These are phyloP conservation scores for Diarsia dahlii DNA, from an alignment of 2,888 invertebrate species.

Conservation along the genomic window DNA sequence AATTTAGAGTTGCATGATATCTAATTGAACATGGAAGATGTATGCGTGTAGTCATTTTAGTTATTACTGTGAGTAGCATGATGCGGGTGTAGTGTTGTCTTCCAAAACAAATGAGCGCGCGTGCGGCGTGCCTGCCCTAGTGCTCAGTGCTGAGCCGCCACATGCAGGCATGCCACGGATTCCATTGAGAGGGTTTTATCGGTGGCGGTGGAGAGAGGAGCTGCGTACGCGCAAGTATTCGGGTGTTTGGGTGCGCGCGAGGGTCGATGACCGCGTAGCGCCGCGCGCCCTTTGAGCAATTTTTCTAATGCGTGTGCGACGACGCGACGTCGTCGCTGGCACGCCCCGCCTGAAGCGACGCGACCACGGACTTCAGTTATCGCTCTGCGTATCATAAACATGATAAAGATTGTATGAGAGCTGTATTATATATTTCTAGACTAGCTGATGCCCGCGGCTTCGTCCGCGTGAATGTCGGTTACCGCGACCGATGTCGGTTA, in stretches of 20 bases:
- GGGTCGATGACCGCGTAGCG: slow-evolving; percentile 80
- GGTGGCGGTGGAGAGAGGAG: slow-evolving; percentile 73
- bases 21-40: slow-evolving; percentile 45
- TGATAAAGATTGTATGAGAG: slow-evolving; percentile 21
- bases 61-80: slow-evolving; percentile 51
- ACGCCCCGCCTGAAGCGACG: slow-evolving; percentile 29
- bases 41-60: slow-evolving; percentile 51
- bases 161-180: slow-evolving; percentile 78
- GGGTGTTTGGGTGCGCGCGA: slow-evolving; percentile 79
- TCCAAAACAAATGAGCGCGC: slow-evolving; percentile 70
- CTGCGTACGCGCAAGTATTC: slow-evolving; percentile 87
- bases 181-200: slow-evolving; percentile 81
- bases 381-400: slow-evolving; percentile 15
- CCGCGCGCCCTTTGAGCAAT: slow-evolving; percentile 78
- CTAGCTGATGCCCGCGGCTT: too few relatives aligned
- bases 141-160: slow-evolving; percentile 61
- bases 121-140: slow-evolving; percentile 71
- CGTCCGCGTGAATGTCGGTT: too few relatives aligned
- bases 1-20: slow-evolving; percentile 43
- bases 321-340: slow-evolving; percentile 31
- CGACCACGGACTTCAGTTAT: slow-evolving; percentile 26
- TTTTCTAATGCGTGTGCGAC: slow-evolving; percentile 73
- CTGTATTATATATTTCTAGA: slow-evolving; percentile 3
- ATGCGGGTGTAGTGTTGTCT: slow-evolving; percentile 65
- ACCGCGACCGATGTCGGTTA: too few relatives aligned